Evolutionary conservation across 2,797 vertebrate genomes (phyloP), one percentile per base, ranked within the genome.

Genomic region (Characodon lateralis): DNA sequence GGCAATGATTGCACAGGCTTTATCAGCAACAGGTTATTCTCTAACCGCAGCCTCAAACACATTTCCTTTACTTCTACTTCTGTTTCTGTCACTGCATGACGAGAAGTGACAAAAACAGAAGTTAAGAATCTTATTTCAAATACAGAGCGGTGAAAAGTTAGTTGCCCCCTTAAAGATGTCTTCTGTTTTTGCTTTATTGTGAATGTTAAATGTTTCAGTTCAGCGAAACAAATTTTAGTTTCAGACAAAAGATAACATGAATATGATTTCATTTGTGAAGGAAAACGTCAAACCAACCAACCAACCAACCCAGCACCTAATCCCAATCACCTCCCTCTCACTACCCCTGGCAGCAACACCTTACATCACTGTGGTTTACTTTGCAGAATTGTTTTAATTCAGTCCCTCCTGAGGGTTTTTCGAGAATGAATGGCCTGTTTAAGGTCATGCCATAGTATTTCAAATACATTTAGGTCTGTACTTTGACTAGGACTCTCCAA

Each of bases 31-130:
- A 72, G 50, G 39, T 20, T 9, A 61, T 63, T 28, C 61, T 35
- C 1, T 55, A 24, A 55, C 53, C 6, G 22, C 2, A 24, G 41
- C 35, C 20, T 43, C n/a, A n/a, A 68, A 24, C 65, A 41, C 65
- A 70, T 50, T 48, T 71, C 1, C 55, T 13, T 35, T 28, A 48
- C 20, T n/a, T 77, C 6, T 59, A 28, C 12, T 77, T 59, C 50
- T 76, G 74, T 35, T 41, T 39, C 20, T 56, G 65, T 46, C n/a
- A 10, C 2, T 31, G 10, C 50, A 51, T 28, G 28, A 68, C 59
- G 63, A 73, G 53, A 24, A 77, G 51, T 48, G n/a, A 43, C 39
- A 43, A 5, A 68, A 43, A 41, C 63, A 43, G 65, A 68, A 68
- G 39, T 43, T 43, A 43, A 6, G 24, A 12, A 39, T 46, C 28